A percentile compares a stretch with the other conserved stretches of the same genome.
phyloP scores from a whole-genome alignment of 2,113 vertebrate genomes.

The Oryzias melastigma region DNA sequence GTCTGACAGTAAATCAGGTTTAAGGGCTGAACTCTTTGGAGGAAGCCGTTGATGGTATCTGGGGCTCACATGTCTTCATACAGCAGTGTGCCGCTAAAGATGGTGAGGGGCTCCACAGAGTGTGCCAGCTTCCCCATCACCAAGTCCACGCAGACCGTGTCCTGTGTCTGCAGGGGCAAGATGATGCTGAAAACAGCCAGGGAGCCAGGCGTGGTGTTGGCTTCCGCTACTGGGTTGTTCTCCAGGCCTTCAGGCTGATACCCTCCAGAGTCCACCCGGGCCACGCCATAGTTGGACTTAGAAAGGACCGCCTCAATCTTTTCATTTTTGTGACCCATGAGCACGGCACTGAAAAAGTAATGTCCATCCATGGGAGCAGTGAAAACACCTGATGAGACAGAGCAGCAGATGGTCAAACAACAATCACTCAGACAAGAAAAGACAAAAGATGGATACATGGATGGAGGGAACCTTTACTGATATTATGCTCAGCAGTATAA shows the following conservation, averaged over 20 bases:
- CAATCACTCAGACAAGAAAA: no score
- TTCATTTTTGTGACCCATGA: slow-evolving; percentile 87
- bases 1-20: neutral
- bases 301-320: slow-evolving; percentile 93
- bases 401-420: no score
- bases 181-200: slow-evolving; percentile 90
- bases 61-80: slow-evolving; percentile 74
- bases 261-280: slow-evolving; percentile 88
- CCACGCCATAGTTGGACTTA: slow-evolving; percentile 88
- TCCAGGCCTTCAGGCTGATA: slow-evolving; percentile 92
- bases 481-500: no score
- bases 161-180: slow-evolving; percentile 81
- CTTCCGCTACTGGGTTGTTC: slow-evolving; percentile 87
- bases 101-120: slow-evolving; percentile 88
- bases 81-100: slow-evolving; percentile 88
- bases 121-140: slow-evolving; percentile 91
- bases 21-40: no score
- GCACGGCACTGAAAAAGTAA: slow-evolving; percentile 89
- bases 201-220: slow-evolving; percentile 80
- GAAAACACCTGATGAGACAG: slow-evolving; percentile 81
- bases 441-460: no score
- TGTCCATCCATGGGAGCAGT: slow-evolving; percentile 84
- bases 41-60: no score
- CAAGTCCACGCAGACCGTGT: slow-evolving; percentile 91
- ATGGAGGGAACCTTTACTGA: no score